Conservation (phyloP, 1,140 invertebrate species). For the Pseudobourletiella spinata region DNA sequence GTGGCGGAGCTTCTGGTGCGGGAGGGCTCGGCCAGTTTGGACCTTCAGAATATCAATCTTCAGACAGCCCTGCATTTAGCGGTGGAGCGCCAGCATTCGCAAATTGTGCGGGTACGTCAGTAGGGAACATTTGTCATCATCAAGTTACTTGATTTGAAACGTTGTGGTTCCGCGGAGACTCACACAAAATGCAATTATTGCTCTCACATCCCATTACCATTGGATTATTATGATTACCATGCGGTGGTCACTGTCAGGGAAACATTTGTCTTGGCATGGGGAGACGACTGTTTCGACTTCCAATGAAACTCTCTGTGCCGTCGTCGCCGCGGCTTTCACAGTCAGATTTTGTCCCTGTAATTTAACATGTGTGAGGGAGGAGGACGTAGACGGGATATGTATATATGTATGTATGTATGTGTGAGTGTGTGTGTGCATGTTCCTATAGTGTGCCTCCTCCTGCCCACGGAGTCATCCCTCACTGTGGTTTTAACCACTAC, state of each 20-base stretch:
- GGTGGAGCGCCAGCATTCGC: conserved; percentile 89
- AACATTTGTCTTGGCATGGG: conserved; percentile 8
- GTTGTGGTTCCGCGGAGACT: conserved; percentile 14
- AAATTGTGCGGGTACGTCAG: conserved; percentile 69
- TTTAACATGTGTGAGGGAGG: too few species aligned
- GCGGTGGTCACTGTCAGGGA: conserved; percentile 1
- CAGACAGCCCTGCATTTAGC: conserved; percentile 92
- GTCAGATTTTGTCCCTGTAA: too few species aligned
- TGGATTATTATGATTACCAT: conserved; percentile 9
- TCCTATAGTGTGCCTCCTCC: too few species aligned
- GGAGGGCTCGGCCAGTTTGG: conserved; percentile 81
- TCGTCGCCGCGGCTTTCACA: too few species aligned
- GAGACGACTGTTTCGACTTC: too few species aligned
- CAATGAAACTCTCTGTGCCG: too few species aligned
- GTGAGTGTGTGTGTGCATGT: too few species aligned
- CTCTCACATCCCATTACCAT: conserved; percentile 1
- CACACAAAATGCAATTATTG: conserved; percentile 20
- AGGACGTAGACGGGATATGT: too few species aligned
- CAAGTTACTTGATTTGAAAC: conserved; percentile 19
- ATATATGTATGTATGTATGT: too few species aligned
- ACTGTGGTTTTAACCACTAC: too few species aligned
- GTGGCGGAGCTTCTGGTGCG: conserved; percentile 84
- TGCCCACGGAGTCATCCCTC: too few species aligned
- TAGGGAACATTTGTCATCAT: conserved; percentile 28
- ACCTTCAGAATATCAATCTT: conserved; percentile 82